Evolutionary conservation across 2,888 invertebrate genomes (phyloP).

Genomic region (Auanema freiburgensis): DNA sequence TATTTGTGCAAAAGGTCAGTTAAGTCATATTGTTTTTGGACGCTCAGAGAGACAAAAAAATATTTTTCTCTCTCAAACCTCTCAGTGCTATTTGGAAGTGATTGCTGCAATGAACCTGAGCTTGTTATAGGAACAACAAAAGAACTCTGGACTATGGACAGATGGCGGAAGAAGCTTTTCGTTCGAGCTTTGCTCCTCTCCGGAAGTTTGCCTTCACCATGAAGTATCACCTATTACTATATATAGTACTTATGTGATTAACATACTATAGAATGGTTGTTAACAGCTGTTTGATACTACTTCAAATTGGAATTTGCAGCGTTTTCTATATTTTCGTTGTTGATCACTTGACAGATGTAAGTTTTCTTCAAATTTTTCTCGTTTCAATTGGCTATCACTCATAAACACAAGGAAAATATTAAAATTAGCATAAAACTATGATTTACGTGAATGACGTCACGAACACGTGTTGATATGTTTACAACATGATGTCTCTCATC

Average conservation of each 20-base stretch:
- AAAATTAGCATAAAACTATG: too few species aligned
- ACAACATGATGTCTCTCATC: too few species aligned
- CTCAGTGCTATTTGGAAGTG: not conserved
- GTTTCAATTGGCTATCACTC: not conserved
- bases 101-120: not conserved
- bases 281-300: constrained; percentile 47
- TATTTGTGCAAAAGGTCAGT: constrained; percentile 52
- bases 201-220: constrained; percentile 39
- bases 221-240: too few species aligned
- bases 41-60: not conserved
- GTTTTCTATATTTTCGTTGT: constrained; percentile 60
- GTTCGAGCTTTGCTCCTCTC: constrained; percentile 44
- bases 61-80: not conserved
- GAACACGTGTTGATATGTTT: too few species aligned
- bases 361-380: not conserved
- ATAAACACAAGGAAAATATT: constrained; percentile 1
- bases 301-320: constrained; percentile 61
- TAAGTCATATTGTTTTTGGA: not conserved
- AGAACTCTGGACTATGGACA: constrained; percentile 65
- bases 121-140: constrained; percentile 47
- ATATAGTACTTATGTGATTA: not conserved
- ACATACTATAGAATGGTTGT: constrained; percentile 38
- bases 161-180: constrained; percentile 63
- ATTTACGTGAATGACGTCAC: too few species aligned
- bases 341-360: constrained; percentile 52